These are phyloP conservation scores for Nomada fucata DNA, from an alignment of 2,888 invertebrate genomes.

Conservation along the genomic window DNA sequence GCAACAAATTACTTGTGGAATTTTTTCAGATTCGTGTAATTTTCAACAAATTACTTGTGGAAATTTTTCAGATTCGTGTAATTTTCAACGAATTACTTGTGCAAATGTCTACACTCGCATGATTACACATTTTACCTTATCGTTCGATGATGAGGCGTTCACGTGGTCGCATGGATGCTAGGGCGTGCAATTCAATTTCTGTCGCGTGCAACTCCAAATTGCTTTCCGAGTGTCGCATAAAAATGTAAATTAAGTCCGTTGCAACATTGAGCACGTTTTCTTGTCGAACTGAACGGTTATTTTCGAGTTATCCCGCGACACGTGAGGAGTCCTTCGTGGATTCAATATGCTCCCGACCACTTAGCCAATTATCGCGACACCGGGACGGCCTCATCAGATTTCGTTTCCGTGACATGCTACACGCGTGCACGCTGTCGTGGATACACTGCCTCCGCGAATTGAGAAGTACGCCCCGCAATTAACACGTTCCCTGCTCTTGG, in stretches of 20 bases:
- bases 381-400: conserved; percentile 38
- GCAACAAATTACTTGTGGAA: too few relatives aligned
- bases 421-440: conserved; percentile 2
- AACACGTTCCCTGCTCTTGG: neutral
- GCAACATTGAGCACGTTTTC: neutral
- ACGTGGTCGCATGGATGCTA: too few relatives aligned
- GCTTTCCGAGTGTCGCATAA: neutral
- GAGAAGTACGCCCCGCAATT: neutral
- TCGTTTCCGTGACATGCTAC: conserved; percentile 34
- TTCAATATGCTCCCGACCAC: conserved; percentile 38
- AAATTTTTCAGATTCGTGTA: too few relatives aligned
- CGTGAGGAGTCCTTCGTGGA: conserved; percentile 13
- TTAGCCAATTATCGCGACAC: conserved; percentile 50
- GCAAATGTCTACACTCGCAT: too few relatives aligned
- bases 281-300: neutral
- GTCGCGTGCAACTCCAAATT: too few relatives aligned
- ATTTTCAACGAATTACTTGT: too few relatives aligned
- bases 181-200: too few relatives aligned
- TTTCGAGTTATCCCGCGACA: neutral
- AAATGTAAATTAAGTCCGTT: neutral
- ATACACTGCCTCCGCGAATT: conserved; percentile 20
- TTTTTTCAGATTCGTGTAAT: too few relatives aligned
- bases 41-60: too few relatives aligned
- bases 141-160: too few relatives aligned
- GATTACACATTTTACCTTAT: too few relatives aligned